Evolutionary conservation across 2,797 vertebrate species (phyloP).

Genomic region (Calcarius lapponicus): DNA sequence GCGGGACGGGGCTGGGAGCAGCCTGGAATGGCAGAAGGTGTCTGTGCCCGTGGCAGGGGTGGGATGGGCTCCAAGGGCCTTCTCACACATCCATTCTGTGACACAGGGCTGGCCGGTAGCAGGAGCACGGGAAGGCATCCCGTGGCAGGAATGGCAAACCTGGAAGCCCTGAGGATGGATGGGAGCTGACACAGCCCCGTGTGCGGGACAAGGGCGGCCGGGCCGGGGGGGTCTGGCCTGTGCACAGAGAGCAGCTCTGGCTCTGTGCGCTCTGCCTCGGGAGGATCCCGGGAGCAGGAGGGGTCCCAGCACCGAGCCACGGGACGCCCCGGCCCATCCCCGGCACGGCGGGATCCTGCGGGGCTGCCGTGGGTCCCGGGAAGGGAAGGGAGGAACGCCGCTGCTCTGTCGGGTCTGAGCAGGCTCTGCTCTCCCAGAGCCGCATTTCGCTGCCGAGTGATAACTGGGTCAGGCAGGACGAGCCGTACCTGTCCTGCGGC

Average conservation of each 20-base stretch:
- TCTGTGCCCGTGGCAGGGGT: fast-evolving
- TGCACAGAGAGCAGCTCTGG: fast-evolving
- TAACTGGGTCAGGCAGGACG: background rate
- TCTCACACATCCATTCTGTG: background rate
- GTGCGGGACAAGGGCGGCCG: fast-evolving
- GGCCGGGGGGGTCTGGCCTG: background rate
- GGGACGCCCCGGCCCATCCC: fast-evolving
- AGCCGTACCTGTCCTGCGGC: background rate
- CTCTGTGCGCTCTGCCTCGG: fast-evolving
- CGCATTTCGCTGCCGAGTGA: background rate
- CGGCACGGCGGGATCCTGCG: fast-evolving
- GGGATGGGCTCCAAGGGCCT: background rate
- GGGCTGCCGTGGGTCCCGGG: background rate
- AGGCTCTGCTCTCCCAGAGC: background rate
- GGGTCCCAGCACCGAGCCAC: fast-evolving
- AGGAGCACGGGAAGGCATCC: background rate
- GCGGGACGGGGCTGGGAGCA: background rate
- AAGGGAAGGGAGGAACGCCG: fast-evolving
- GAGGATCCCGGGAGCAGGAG: background rate
- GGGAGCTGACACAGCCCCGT: fast-evolving
- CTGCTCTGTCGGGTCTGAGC: fast-evolving
- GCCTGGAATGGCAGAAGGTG: fast-evolving
- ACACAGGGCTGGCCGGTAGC: background rate
- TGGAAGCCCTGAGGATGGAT: fast-evolving
- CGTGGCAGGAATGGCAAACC: fast-evolving